phyloP scores from a whole-genome alignment of 2,113 vertebrate species.

The Amblyornis subalaris region DNA sequence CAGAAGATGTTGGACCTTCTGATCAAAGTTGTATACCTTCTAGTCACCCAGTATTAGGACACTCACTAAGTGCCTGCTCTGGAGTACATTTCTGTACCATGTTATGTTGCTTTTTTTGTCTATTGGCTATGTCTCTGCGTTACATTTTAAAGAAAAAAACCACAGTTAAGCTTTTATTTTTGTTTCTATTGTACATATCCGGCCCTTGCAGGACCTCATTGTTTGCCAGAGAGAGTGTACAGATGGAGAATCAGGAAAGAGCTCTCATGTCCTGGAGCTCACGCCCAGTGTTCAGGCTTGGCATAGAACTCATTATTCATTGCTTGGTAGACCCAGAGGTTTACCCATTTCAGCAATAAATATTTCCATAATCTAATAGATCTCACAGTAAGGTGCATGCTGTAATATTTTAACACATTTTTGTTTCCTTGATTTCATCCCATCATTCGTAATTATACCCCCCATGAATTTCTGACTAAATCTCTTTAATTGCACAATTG shows the following conservation, averaged over 20 bases:
- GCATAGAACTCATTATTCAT: neutral
- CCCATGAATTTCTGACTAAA: neutral
- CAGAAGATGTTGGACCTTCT: neutral
- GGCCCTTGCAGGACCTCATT: neutral
- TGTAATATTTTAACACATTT: constrained; percentile 18
- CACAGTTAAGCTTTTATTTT: neutral
- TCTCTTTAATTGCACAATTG: constrained; percentile 37
- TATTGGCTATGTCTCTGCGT: neutral
- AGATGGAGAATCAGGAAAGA: neutral
- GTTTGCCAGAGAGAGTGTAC: neutral
- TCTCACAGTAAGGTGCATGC: neutral
- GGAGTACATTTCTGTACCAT: neutral
- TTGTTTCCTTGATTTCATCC: constrained; percentile 40
- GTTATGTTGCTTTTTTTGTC: neutral
- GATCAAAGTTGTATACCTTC: neutral
- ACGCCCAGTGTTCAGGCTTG: neutral
- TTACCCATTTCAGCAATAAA: constrained; percentile 17
- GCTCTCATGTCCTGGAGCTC: neutral
- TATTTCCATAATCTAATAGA: constrained; percentile 30
- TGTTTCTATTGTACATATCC: neutral
- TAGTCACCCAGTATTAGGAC: neutral
- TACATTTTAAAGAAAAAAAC: neutral
- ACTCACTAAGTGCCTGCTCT: rapidly evolving
- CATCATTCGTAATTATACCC: constrained; percentile 38
- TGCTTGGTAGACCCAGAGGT: neutral